Conservation (phyloP, 1,140 invertebrate genomes). For the Vollenhovia emeryi region DNA sequence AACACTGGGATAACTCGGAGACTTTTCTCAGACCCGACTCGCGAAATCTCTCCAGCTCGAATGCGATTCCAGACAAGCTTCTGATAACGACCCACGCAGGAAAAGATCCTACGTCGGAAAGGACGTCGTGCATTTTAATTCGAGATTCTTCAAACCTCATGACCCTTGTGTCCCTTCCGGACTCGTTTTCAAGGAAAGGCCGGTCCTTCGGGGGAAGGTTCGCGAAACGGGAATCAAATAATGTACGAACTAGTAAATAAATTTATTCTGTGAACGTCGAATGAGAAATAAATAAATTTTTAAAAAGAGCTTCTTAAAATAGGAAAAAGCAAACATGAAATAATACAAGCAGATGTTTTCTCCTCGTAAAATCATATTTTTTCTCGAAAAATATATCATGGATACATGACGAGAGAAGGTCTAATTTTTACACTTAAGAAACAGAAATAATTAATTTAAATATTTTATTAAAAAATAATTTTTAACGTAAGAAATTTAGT, state of each 20-base stretch:
- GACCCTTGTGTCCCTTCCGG: background rate
- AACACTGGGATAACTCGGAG: slow-evolving; percentile 38
- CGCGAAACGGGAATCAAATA: slow-evolving; percentile 65
- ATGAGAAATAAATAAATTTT: slow-evolving; percentile 27
- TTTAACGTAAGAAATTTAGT: background rate
- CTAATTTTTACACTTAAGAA: background rate
- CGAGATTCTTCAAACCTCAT: slow-evolving; percentile 42
- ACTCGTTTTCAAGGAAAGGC: background rate
- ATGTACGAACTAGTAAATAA: background rate
- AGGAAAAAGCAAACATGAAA: background rate
- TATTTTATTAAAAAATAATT: background rate
- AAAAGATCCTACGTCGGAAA: slow-evolving; percentile 46
- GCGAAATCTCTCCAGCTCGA: slow-evolving; percentile 29
- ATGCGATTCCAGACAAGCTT: slow-evolving; percentile 22
- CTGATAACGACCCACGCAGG: slow-evolving; percentile 38
- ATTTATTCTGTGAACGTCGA: slow-evolving; percentile 21
- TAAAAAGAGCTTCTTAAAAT: background rate
- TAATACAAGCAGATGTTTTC: background rate
- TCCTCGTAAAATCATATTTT: background rate
- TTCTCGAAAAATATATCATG: background rate
- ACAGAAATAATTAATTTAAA: background rate
- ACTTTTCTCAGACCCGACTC: background rate
- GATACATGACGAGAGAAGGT: background rate
- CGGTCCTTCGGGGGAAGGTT: slow-evolving; percentile 52
- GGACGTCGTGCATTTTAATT: slow-evolving; percentile 69